Base-by-base conservation (phyloP, 37 sponge, comb jelly and placozoan species). In the Halichondria panicea region DNA sequence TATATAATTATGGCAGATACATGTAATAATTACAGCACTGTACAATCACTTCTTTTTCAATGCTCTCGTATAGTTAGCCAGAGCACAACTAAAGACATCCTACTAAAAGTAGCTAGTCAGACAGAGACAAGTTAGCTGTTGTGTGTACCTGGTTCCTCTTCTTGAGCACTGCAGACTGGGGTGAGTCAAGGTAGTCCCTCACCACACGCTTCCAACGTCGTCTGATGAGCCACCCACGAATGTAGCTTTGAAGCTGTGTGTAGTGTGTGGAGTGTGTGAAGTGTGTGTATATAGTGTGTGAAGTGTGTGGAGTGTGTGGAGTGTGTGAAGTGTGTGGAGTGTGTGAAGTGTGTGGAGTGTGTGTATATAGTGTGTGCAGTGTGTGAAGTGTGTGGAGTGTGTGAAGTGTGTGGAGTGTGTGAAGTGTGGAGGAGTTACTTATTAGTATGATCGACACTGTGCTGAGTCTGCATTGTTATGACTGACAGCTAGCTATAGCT, bases 71-170 rank as follows among this genome's bases (percentile, higher is more conserved):
- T n/a, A n/a, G n/a, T n/a, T n/a, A n/a, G n/a, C 11, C 15, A 15
- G 52, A 48, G 52, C 52, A 48, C 11, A 18, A 18, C 11, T 48
- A 48, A 48, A 48, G 13, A 48, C 11, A 48, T 48, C 11, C 52
- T 18, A 15, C 52, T 48, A 48, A 48, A 15, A 18, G 13, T 30
- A 65, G 22, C 22, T n/a, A n/a, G 11, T 61, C 63, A 61, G 11
- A 30, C 24, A 11, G 35, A 4, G 4, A 22, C 6, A 25, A 3
- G 8, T 30, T 19, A 60, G 19, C 28, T 5, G 9, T 1, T 36
- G 2, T 25, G 33, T 63, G 1, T 43, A 89, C 89, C 75, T 83
- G 72, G 70, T 89, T 83, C 45, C 89, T 72, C 43, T 83, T 74
- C 63, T 58, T 82, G 38, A 55, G 72, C n/a, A 44, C 37, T 43